Evolutionary conservation across 2,797 vertebrate species (phyloP).

Genomic region (Takifugu ocellatus): DNA sequence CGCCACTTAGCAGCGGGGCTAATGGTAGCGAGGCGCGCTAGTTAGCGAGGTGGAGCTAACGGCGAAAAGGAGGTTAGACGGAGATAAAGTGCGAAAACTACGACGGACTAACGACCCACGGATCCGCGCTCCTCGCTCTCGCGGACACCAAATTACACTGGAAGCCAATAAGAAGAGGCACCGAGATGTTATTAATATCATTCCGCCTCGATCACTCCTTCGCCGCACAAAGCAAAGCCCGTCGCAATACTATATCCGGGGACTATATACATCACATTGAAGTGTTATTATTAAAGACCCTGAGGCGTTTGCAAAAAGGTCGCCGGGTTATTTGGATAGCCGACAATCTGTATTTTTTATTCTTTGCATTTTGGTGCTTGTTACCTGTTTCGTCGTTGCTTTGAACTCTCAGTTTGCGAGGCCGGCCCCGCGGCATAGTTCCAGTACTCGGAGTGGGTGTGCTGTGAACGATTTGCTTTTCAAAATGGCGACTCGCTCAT

Average conservation of each 20-base stretch:
- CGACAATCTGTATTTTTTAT: slow-evolving; percentile 70
- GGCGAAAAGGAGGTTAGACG: slow-evolving; percentile 21
- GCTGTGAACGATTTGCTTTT: slow-evolving; percentile 79
- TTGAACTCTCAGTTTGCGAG: slow-evolving; percentile 87
- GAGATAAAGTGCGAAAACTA: neutral
- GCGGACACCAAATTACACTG: slow-evolving; percentile 70
- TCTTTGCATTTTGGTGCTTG: slow-evolving; percentile 70
- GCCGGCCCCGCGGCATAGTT: slow-evolving; percentile 97
- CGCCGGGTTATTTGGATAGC: slow-evolving; percentile 55
- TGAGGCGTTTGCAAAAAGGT: slow-evolving; percentile 33
- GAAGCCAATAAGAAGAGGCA: slow-evolving; percentile 78
- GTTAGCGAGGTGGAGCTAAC: slow-evolving; percentile 65
- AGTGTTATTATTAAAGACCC: slow-evolving; percentile 66
- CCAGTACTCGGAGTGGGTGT: slow-evolving; percentile 78
- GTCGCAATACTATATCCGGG: slow-evolving; percentile 85
- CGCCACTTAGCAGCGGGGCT: slow-evolving; percentile 56
- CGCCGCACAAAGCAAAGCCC: slow-evolving; percentile 80
- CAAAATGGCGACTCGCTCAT: slow-evolving; percentile 79
- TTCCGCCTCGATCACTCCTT: slow-evolving; percentile 85
- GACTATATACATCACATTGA: slow-evolving; percentile 83
- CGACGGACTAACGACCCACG: neutral
- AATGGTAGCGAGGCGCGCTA: slow-evolving; percentile 55
- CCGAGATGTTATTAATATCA: slow-evolving; percentile 85
- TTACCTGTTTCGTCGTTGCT: slow-evolving; percentile 84
- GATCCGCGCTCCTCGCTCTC: slow-evolving; percentile 6